Percentiles rank a stretch among this genome's conserved stretches.
Conservation (phyloP, 2,888 invertebrate genomes). For the Coleophora deauratella region DNA sequence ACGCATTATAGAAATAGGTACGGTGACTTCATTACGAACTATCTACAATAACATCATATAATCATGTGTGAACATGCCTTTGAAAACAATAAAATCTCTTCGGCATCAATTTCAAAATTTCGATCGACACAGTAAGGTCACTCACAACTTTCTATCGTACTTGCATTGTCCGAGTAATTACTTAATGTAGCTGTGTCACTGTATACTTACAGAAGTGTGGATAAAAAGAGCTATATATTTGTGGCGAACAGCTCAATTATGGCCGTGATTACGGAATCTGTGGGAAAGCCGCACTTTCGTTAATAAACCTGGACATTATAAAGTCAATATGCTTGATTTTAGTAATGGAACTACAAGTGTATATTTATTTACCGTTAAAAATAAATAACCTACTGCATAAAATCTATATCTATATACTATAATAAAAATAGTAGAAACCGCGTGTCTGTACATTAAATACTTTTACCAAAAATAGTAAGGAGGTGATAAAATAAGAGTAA, state of each 20-base stretch:
- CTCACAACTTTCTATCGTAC: background rate
- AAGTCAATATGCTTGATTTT: too few species aligned
- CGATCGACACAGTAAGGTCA: background rate
- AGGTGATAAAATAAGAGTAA: too few species aligned
- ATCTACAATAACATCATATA: background rate
- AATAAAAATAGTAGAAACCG: too few species aligned
- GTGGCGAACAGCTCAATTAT: conserved; percentile 13
- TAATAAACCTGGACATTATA: background rate
- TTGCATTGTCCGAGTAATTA: background rate
- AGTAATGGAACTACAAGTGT: too few species aligned
- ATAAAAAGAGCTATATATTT: conserved; percentile 9
- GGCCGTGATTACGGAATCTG: conserved; percentile 7
- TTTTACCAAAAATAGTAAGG: too few species aligned
- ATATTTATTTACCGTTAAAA: too few species aligned
- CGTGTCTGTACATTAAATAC: too few species aligned
- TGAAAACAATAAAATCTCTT: background rate
- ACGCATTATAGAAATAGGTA: too few species aligned
- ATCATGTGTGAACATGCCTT: too few species aligned
- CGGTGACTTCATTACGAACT: too few species aligned
- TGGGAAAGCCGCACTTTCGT: conserved; percentile 15
- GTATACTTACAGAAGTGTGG: background rate
- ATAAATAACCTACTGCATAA: too few species aligned
- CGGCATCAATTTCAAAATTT: background rate
- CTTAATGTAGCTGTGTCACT: conserved; percentile 6
- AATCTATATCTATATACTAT: too few species aligned